Percentiles rank a stretch among this genome's conserved stretches.
These are phyloP conservation scores for Aphelocoma californica DNA, from an alignment of 2,797 vertebrate genomes.

Conservation along the genomic window DNA sequence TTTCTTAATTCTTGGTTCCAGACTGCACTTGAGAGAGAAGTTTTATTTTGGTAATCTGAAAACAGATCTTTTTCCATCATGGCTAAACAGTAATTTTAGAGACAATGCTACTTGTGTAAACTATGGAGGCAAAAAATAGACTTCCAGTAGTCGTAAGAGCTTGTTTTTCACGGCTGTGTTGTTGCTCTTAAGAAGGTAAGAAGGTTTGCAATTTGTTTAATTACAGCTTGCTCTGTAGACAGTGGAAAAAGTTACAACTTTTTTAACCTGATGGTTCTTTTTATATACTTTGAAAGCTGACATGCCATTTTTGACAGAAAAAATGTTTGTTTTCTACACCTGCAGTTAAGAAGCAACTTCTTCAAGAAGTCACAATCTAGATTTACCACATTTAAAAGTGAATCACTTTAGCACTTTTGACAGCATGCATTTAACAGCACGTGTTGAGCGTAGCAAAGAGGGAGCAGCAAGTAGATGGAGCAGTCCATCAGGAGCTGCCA, in stretches of 20 bases:
- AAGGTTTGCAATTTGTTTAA: neutral
- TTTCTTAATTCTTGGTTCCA: neutral
- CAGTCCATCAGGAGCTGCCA: constrained; percentile 19
- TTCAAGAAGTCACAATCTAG: neutral
- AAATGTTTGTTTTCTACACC: neutral
- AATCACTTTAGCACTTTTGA: neutral
- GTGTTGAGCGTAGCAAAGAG: neutral
- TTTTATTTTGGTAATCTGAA: constrained; percentile 5
- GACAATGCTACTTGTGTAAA: constrained; percentile 16
- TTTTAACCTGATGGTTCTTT: neutral
- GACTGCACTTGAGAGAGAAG: neutral
- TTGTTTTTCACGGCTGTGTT: neutral
- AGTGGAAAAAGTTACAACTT: neutral
- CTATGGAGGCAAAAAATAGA: constrained; percentile 19
- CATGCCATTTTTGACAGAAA: neutral
- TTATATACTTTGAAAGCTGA: neutral
- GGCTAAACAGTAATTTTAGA: constrained; percentile 15
- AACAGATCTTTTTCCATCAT: neutral
- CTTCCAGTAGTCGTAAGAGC: neutral
- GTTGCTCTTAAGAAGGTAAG: neutral
- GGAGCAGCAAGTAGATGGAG: constrained; percentile 30
- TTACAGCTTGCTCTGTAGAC: neutral
- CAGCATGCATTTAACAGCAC: neutral
- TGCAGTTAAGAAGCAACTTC: neutral
- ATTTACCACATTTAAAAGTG: neutral